Base-by-base conservation (phyloP, 2,888 invertebrate genomes). In the Auanema sp. region DNA sequence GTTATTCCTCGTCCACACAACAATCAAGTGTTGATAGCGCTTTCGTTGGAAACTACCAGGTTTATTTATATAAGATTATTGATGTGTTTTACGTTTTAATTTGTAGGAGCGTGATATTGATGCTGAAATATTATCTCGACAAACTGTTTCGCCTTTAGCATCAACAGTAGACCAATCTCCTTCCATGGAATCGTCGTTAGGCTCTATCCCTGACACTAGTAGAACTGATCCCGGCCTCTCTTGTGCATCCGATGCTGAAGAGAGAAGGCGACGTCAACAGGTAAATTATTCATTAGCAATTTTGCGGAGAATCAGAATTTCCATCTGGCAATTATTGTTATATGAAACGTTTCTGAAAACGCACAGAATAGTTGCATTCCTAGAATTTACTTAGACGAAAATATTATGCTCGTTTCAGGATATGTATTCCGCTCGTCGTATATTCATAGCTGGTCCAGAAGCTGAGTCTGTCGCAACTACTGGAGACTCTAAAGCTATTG, bases 51-150 rank as follows among this genome's bases (percentile, higher is more conserved):
- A 73, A 73, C 53, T 77, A 77, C 65, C 76, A 76, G 58, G 68
- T 65, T 25, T 24, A 42, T 50, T 52, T 8, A 16, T 47, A n/a
- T 47, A n/a, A 47, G 47, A 3, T 16, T 16, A 47, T 18, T 5
- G 47, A 47, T 5, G 16, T 23, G 41, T 25, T 10, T 18, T 43
- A 12, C 10, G 33, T 57, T 14, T 18, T 44, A 24, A 50, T 51
- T 51, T 62, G 14, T 51, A 72, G 65, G 80, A 80, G 60, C 66
- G 80, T 11, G 76, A 80, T 54, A 80, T 79, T 55, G 80, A 80
- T 57, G 80, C 76, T 14, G 80, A 78, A 65, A 80, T 80, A 42
- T 75, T 73, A 25, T 69, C 64, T 10, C 64, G 77, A 52, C 70
- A 66, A 41, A 70, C 68, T 2, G 56, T 60, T 5, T 60, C 64